phyloP scores from a whole-genome alignment of 1,140 invertebrate genomes.

The Sesamia nonagrioides region DNA sequence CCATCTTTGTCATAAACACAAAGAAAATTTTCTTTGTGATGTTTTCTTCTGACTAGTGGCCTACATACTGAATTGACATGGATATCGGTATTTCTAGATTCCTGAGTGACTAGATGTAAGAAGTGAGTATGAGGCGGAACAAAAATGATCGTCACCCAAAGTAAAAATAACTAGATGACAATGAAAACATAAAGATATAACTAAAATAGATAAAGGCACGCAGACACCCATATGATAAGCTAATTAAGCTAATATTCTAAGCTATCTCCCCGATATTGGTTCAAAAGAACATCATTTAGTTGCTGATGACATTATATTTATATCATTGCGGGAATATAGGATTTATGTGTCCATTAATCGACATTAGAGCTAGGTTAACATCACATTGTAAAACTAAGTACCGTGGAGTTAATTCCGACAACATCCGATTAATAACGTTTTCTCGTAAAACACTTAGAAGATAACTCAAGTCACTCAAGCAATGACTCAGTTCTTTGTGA shows the following conservation, averaged over 20 bases:
- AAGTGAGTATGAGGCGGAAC: conserved; percentile 1
- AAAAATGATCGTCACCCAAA: background rate
- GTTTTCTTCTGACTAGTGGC: background rate
- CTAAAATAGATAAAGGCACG: too few relatives aligned
- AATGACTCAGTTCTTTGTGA: conserved; percentile 25
- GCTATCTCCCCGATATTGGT: too few relatives aligned
- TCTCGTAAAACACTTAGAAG: conserved; percentile 17
- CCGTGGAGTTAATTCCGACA: conserved; percentile 4
- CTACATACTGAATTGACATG: conserved; percentile 15
- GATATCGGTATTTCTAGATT: too few relatives aligned
- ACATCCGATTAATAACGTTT: conserved; percentile 31
- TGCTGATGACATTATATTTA: too few relatives aligned
- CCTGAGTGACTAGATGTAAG: background rate
- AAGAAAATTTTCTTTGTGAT: conserved; percentile 28
- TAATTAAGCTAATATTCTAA: too few relatives aligned
- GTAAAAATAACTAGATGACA: background rate
- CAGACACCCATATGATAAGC: background rate
- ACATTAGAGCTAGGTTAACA: background rate
- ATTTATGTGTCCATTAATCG: too few relatives aligned
- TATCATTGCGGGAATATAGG: too few relatives aligned
- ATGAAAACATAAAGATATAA: background rate
- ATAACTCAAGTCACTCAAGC: conserved; percentile 22
- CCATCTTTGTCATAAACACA: conserved; percentile 32
- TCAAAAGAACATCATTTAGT: too few relatives aligned
- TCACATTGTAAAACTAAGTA: background rate